These are phyloP conservation scores for Drosophila merina DNA, from an alignment of 2,888 invertebrate species.

Conservation along the genomic window DNA sequence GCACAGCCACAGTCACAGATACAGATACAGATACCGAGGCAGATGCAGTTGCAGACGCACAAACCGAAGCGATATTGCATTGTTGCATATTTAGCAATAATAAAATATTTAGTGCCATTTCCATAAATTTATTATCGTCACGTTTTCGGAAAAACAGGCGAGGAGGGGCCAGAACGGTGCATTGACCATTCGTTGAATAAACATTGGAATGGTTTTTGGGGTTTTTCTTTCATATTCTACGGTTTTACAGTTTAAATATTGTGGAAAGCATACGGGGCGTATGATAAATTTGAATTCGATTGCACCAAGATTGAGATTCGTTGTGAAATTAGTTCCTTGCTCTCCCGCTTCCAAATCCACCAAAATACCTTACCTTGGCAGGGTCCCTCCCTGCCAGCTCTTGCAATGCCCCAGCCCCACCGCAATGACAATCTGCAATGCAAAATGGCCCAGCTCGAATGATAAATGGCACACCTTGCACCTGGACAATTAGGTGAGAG, in stretches of 20 bases:
- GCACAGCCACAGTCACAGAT: constrained; percentile 26
- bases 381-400: too few relatives aligned
- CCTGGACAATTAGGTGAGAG: constrained; percentile 22
- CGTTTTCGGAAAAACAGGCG: constrained; percentile 7
- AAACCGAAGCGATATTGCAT: constrained; percentile 48
- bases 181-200: constrained; percentile 33
- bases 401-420: too few relatives aligned
- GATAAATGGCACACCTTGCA: constrained; percentile 72
- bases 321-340: neutral
- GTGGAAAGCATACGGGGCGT: constrained; percentile 44
- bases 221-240: constrained; percentile 13
- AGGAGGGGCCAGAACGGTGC: neutral
- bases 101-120: constrained; percentile 76
- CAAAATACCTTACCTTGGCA: neutral
- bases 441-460: constrained; percentile 59
- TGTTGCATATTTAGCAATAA: constrained; percentile 79
- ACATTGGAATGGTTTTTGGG: constrained; percentile 8
- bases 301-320: constrained; percentile 38
- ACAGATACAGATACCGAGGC: neutral
- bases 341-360: neutral
- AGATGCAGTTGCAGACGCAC: neutral
- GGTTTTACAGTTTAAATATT: constrained; percentile 34
- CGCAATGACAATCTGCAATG: constrained; percentile 60
- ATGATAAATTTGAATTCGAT: constrained; percentile 59
- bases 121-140: constrained; percentile 74